Base-by-base conservation (phyloP, 2,113 vertebrate species). In the Ploceus nigricollis region DNA sequence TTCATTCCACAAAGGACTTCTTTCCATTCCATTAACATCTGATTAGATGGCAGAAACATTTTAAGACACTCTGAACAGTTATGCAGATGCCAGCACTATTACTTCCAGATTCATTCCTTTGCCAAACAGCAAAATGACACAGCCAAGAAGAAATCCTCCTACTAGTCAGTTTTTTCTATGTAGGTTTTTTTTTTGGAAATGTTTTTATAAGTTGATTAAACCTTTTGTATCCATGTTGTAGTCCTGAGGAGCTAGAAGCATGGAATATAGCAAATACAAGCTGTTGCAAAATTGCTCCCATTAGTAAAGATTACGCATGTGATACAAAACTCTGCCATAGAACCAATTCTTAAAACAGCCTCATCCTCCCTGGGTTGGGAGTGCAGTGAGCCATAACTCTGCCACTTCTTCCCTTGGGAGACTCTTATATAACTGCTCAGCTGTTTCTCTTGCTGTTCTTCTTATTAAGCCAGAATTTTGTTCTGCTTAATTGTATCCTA, bases 361-460 rank as follows among this genome's bases (percentile, higher is more conserved):
- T 82, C 66, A 13, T 76, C 22, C 44, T 88, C 33, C 66, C 68
- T 81, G 48, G 44, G 6, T 15, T 96, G 86, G 76, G 80, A 94
- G 70, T 37, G 51, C 88, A 88, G 53, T 1, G 3, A 90, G 82
- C 71, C 44, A 33, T 94, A 81, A 68, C n/a, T 91, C 93, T 89
- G 57, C 63, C 40, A 17, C 68, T 83, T 80, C 39, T 86, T 96
- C 93, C 65, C 82, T 75, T 88, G 71, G 85, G 92, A 91, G 40
- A 25, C 54, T 68, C 51, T 91, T 95, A 75, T 0, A 21, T 95
- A 97, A 94, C 37, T 2, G 6, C 35, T 96, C 93, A 95, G 82
- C 94, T 97, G 90, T 94, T 94, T 85, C 60, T 93, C 75, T 88
- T 89, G 71, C 71, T 90, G 88, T 44, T 83, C 51, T 70, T 87